Base-by-base conservation (phyloP, 1,140 invertebrate species). In the Saccostrea cuccullata region DNA sequence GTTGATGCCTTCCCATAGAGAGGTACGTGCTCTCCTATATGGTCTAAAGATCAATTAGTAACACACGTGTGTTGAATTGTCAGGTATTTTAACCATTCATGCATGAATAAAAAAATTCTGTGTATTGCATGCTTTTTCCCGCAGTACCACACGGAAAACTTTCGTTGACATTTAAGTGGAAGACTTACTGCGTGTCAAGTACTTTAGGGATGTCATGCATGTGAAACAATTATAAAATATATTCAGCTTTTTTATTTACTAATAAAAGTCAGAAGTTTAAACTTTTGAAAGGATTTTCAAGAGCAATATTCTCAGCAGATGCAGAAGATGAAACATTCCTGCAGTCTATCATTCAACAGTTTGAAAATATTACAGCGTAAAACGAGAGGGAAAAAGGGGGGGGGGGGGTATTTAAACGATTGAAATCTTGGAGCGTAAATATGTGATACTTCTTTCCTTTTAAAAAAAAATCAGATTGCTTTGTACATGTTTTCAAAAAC, bases 1-100 rank as follows among this genome's bases (percentile, higher is more conserved):
- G 1, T 23, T 73, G 26, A 73, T 73, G 70, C 70, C 23, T 73
- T 9, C 70, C 3, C 15, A 60, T 26, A 13, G 8, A 30, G 20
- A 36, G 70, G 70, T 73, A 73, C 23, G 70, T 73, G 70, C 8
- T 26, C 26, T 15, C 36, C 26, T 13, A n/a, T 73, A n/a, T n/a
- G 70, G 23, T 26, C 70, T 73, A 36, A 26, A 73, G n/a, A 73
- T 30, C 23, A 73, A 12, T 73, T 73, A 73, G 6, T 73, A 73
- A 30, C 23, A 73, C 70, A 23, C 36, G n/a, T 30, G 9, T 73
- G n/a, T 73, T 30, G 23, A 36, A 73, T 73, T 73, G 70, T 36
- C 70, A 73, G 23, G 23, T 73, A 73, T 73, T 23, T 73, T 13
- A 73, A 30, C 26, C 70, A 36, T 73, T 73, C 70, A 73, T 30